These are phyloP conservation scores for Thereva nobilitata DNA, from an alignment of 2,888 invertebrate genomes.

Conservation along the genomic window DNA sequence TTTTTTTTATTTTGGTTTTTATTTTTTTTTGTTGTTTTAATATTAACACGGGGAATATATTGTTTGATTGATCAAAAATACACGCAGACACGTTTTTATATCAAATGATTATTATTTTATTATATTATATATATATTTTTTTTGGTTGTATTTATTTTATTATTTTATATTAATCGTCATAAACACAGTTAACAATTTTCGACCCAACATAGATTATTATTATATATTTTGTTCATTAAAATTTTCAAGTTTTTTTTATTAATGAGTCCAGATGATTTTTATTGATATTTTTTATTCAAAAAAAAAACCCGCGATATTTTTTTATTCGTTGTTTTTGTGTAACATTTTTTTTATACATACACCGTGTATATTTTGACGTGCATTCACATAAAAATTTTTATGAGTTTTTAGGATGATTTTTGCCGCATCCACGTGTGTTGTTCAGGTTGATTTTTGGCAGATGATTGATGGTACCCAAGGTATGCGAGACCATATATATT, in stretches of 20 bases:
- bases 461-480: no score
- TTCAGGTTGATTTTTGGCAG: no score
- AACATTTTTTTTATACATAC: neutral
- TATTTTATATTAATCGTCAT: slow-evolving; percentile 27
- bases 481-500: no score
- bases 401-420: no score
- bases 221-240: neutral
- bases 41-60: slow-evolving; percentile 11
- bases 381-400: no score
- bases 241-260: slow-evolving; percentile 17
- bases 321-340: slow-evolving; percentile 4
- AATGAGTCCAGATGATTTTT: slow-evolving; percentile 16
- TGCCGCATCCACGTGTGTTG: no score
- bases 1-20: no score
- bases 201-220: slow-evolving; percentile 1
- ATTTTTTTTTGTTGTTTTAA: neutral
- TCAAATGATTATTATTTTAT: neutral
- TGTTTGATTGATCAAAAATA: slow-evolving; percentile 39
- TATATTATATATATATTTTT: slow-evolving; percentile 24
- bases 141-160: neutral
- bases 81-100: slow-evolving; percentile 29
- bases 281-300: slow-evolving; percentile 1
- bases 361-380: no score
- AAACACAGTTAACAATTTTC: slow-evolving; percentile 24
- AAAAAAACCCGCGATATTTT: slow-evolving; percentile 1